phyloP scores from a whole-genome alignment of 1,140 invertebrate genomes.

The Drosophila elegans region DNA sequence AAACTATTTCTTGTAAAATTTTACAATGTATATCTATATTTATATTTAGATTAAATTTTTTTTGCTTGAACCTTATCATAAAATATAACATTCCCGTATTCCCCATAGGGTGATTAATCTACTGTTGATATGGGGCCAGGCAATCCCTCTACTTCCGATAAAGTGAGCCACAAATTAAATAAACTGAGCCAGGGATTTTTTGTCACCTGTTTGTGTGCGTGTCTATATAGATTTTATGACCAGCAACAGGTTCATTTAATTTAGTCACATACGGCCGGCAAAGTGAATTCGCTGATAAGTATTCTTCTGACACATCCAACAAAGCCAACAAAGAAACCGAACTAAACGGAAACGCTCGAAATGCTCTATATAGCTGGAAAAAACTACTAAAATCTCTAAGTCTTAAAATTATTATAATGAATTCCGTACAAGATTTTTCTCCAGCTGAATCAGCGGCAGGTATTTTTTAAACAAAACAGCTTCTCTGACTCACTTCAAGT shows the following conservation, averaged over 20 bases:
- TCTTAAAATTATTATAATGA: slow-evolving; percentile 15
- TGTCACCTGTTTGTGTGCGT: slow-evolving; percentile 47
- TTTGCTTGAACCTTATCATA: too few relatives aligned
- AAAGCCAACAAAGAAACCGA: slow-evolving; percentile 4
- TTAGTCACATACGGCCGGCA: slow-evolving; percentile 59
- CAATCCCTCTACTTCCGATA: slow-evolving; percentile 55
- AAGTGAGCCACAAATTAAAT: slow-evolving; percentile 45
- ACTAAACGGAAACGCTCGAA: slow-evolving; percentile 37
- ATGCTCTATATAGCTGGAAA: slow-evolving; percentile 16
- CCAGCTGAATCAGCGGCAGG: slow-evolving; percentile 23
- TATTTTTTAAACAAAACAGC: slow-evolving; percentile 26
- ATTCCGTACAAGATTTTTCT: slow-evolving; percentile 11
- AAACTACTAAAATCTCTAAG: slow-evolving; percentile 9
- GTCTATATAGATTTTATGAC: slow-evolving; percentile 40
- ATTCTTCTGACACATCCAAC: slow-evolving; percentile 65
- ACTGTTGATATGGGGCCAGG: slow-evolving; percentile 31
- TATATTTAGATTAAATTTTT: background rate
- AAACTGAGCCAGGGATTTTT: slow-evolving; percentile 35
- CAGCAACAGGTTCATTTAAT: slow-evolving; percentile 70
- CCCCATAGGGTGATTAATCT: slow-evolving; percentile 6
- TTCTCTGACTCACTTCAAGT: slow-evolving; percentile 51
- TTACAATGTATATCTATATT: background rate
- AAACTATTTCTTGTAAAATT: too few relatives aligned
- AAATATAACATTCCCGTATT: background rate
- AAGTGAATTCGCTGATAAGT: slow-evolving; percentile 65